phyloP scores from a whole-genome alignment of 2,888 invertebrate species.

The Pharmacophagus antenor region DNA sequence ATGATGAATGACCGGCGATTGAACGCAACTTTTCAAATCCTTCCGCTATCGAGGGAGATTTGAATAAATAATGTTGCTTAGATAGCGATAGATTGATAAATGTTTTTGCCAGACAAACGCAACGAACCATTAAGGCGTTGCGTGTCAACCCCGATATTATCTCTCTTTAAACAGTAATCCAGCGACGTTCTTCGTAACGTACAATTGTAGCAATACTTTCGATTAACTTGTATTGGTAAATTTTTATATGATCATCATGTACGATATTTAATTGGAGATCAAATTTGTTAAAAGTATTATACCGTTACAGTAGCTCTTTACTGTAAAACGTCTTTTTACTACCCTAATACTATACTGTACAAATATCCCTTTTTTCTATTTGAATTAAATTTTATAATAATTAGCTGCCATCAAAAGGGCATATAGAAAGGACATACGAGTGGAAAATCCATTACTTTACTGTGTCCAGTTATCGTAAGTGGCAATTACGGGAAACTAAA shows the following conservation, averaged over 20 bases:
- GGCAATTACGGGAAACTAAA: not conserved
- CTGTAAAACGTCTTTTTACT: too few species aligned
- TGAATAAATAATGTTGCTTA: not conserved
- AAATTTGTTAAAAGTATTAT: not conserved
- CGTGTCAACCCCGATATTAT: slow-evolving; percentile 36
- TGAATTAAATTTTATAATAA: not conserved
- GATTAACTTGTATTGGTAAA: slow-evolving; percentile 18
- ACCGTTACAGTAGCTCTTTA: too few species aligned
- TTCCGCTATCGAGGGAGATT: not conserved
- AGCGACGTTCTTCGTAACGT: slow-evolving; percentile 11
- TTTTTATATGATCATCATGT: slow-evolving; percentile 5
- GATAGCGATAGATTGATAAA: slow-evolving; percentile 37
- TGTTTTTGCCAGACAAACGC: slow-evolving; percentile 36
- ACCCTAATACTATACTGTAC: too few species aligned
- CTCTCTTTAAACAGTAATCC: slow-evolving; percentile 26
- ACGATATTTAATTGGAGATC: not conserved
- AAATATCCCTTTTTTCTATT: too few species aligned
- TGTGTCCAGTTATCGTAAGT: not conserved
- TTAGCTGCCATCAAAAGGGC: not conserved
- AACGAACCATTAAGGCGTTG: slow-evolving; percentile 37
- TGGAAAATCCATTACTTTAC: not conserved
- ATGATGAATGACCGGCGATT: not conserved
- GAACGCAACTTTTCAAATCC: not conserved
- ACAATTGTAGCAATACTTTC: slow-evolving; percentile 15
- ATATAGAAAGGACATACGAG: not conserved